phyloP scores from a whole-genome alignment of 2,888 invertebrate genomes.

The Sinodicranocentrus sp. region DNA sequence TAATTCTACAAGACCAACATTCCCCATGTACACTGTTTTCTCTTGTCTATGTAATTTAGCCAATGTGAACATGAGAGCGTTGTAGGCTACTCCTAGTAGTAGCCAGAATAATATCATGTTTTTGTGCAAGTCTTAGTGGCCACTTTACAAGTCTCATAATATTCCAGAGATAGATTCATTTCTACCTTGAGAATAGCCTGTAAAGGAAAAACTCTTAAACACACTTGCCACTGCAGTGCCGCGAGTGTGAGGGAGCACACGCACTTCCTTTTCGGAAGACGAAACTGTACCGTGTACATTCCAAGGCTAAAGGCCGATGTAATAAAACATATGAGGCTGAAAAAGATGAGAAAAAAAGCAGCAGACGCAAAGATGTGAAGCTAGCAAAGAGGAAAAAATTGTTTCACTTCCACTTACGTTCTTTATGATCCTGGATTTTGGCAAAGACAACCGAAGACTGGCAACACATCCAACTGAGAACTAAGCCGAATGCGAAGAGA shows the following conservation, averaged over 20 bases:
- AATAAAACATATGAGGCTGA: constrained; percentile 53
- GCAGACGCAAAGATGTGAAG: constrained; percentile 12
- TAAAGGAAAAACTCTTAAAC: constrained; percentile 47
- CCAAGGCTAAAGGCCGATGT: constrained; percentile 60
- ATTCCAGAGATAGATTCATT: constrained; percentile 41
- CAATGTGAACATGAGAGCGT: background rate
- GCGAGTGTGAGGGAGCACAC: constrained; percentile 5
- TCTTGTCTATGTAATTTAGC: constrained; percentile 51
- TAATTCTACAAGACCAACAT: constrained; percentile 35
- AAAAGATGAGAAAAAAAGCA: constrained; percentile 32
- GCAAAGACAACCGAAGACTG: constrained; percentile 67
- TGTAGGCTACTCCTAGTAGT: background rate
- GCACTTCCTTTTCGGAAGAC: too few species aligned
- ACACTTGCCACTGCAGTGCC: constrained; percentile 17
- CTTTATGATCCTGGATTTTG: constrained; percentile 74
- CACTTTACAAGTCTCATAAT: constrained; percentile 35
- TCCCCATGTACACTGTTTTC: constrained; percentile 57
- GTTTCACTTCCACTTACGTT: constrained; percentile 65
- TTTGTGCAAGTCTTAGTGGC: constrained; percentile 14
- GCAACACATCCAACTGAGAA: constrained; percentile 63
- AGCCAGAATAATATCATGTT: background rate
- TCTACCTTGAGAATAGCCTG: constrained; percentile 58
- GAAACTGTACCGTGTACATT: too few species aligned
- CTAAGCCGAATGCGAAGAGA: constrained; percentile 55
- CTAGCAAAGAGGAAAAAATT: constrained; percentile 15